A percentile compares a stretch with the other conserved stretches of the same genome.
phyloP scores from a whole-genome alignment of 1,140 invertebrate species.

The Dinoponera quadriceps region DNA sequence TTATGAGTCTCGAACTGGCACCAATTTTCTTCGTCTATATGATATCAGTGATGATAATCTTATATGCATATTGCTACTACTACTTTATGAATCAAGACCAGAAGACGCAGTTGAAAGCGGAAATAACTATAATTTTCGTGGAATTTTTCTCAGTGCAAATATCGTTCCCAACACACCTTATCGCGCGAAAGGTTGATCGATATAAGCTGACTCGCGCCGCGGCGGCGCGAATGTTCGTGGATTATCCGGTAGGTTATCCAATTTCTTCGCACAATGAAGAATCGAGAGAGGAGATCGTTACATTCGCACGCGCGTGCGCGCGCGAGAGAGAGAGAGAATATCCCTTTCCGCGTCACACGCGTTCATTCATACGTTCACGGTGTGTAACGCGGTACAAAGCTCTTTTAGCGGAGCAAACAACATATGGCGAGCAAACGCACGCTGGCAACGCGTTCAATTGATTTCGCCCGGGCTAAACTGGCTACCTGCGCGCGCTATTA shows the following conservation, averaged over 20 bases:
- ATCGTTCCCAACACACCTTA: neutral
- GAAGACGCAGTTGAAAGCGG: too few relatives aligned
- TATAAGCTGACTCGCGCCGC: constrained; percentile 9
- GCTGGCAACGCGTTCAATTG: constrained; percentile 68
- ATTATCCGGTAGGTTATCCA: constrained; percentile 59
- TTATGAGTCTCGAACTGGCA: too few relatives aligned
- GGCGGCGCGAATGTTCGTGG: constrained; percentile 35
- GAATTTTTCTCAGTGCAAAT: too few relatives aligned
- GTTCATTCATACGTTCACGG: constrained; percentile 67
- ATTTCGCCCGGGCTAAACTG: constrained; percentile 68
- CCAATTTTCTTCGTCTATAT: too few relatives aligned
- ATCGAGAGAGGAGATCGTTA: constrained; percentile 41
- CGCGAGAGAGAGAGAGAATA: neutral
- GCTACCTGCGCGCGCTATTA: constrained; percentile 75
- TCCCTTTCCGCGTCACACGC: constrained; percentile 37
- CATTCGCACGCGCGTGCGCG: constrained; percentile 17
- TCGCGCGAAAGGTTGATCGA: constrained; percentile 31
- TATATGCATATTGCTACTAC: too few relatives aligned
- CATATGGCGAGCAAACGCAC: constrained; percentile 75
- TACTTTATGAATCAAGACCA: too few relatives aligned
- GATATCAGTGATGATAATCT: too few relatives aligned
- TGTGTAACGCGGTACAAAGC: constrained; percentile 69
- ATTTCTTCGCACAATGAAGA: constrained; percentile 55
- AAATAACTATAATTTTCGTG: too few relatives aligned
- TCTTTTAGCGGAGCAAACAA: constrained; percentile 76